Percentiles rank a stretch among this genome's conserved stretches.
phyloP scores from a whole-genome alignment of 2,797 vertebrate genomes.

The Scyliorhinus canicula region DNA sequence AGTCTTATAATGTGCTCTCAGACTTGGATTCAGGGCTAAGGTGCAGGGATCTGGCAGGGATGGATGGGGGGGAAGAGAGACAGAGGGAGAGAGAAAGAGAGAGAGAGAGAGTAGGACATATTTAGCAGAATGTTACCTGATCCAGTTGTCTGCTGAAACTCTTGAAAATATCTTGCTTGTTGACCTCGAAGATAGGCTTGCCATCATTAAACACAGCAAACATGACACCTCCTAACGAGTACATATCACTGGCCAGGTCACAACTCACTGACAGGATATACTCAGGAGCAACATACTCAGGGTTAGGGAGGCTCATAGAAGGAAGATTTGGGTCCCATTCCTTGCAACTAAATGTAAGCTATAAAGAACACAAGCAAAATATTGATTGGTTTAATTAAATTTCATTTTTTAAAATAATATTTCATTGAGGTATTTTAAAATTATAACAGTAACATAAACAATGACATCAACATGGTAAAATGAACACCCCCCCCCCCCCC shows the following conservation, averaged over 20 bases:
- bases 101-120: not conserved
- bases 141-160: conserved; percentile 92
- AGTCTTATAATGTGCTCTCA: not conserved
- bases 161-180: conserved; percentile 98
- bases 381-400: conserved; percentile 9
- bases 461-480: no score
- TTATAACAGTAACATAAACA: no score
- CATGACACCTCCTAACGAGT: conserved; percentile 84
- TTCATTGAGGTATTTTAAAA: no score
- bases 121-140: conserved; percentile 63
- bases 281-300: conserved; percentile 92
- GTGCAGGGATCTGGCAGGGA: no score
- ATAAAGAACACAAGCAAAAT: not conserved
- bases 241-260: conserved; percentile 94
- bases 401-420: no score
- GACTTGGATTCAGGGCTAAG: not conserved
- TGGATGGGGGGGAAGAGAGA: no score
- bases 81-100: no score
- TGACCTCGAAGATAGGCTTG: conserved; percentile 89
- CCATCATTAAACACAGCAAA: conserved; percentile 95
- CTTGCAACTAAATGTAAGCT: conserved; percentile 89
- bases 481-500: no score
- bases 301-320: conserved; percentile 89
- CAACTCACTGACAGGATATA: conserved; percentile 98
- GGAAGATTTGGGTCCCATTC: conserved; percentile 97